A percentile compares a stretch with the other conserved stretches of the same genome.
Evolutionary conservation across 2,888 invertebrate genomes (phyloP).

Genomic region (Drosophila prostipennis): DNA sequence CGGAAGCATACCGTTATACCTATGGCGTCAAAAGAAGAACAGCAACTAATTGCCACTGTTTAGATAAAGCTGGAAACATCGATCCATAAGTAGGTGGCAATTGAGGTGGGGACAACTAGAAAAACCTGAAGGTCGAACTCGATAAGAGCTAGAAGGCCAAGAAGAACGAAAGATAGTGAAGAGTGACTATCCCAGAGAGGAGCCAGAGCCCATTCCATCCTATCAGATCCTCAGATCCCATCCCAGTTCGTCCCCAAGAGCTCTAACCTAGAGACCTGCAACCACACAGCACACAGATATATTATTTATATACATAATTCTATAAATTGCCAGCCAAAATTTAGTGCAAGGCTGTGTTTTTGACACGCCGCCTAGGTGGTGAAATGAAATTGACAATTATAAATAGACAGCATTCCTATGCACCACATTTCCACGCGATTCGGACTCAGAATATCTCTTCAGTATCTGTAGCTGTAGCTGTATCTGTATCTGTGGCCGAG

Average conservation of each 20-base stretch:
- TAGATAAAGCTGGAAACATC: constrained; percentile 39
- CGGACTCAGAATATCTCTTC: constrained; percentile 19
- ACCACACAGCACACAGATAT: constrained; percentile 5
- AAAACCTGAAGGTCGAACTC: constrained; percentile 26
- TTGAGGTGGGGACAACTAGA: constrained; percentile 1
- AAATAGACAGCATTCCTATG: constrained; percentile 65
- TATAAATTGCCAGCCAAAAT: constrained; percentile 67
- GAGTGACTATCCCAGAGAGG: neutral
- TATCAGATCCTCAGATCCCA: neutral
- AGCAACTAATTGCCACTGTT: constrained; percentile 65
- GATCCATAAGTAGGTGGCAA: constrained; percentile 23
- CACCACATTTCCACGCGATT: constrained; percentile 42
- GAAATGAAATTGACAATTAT: constrained; percentile 65
- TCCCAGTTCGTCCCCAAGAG: neutral
- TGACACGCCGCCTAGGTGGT: constrained; percentile 64
- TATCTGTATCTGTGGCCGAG: constrained; percentile 3
- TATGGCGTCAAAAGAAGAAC: constrained; percentile 26
- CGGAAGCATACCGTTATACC: constrained; percentile 68
- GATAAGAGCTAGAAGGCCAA: constrained; percentile 4
- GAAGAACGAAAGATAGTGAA: neutral
- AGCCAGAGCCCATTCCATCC: neutral
- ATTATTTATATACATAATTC: constrained; percentile 55
- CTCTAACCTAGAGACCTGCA: constrained; percentile 31
- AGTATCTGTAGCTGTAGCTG: constrained; percentile 5
- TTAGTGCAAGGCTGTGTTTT: constrained; percentile 74